Evolutionary conservation across 2,888 invertebrate genomes (phyloP).

Genomic region (Cerastis rubricosa): DNA sequence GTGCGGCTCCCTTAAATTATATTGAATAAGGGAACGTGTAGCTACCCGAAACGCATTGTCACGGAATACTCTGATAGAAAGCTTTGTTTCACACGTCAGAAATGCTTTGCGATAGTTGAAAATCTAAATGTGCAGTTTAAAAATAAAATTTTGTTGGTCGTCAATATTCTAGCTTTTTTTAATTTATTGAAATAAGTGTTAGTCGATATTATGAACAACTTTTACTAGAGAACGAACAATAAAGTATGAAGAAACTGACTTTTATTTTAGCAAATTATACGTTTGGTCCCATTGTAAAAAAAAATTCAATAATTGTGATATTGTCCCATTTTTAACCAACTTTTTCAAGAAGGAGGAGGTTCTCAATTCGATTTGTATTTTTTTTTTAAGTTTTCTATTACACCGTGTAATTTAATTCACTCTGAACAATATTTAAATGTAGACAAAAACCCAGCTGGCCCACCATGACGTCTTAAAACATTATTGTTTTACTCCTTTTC

Average conservation of each 20-base stretch:
- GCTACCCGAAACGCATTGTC: background rate
- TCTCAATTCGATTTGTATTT: too few species aligned
- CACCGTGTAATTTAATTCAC: background rate
- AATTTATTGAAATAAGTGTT: background rate
- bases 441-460: background rate
- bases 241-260: background rate
- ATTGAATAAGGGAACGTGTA: constrained; percentile 24
- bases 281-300: background rate
- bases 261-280: background rate
- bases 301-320: background rate
- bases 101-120: background rate
- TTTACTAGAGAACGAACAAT: background rate
- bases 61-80: constrained; percentile 9
- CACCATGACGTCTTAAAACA: too few species aligned
- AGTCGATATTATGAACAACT: background rate
- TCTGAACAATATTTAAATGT: background rate
- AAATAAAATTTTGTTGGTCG: background rate
- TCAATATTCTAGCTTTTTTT: background rate
- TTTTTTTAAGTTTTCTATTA: background rate
- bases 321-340: too few species aligned
- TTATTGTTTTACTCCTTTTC: too few species aligned
- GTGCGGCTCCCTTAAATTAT: constrained; percentile 32
- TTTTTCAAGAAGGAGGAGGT: too few species aligned
- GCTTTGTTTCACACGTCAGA: background rate
- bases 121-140: background rate